Evolutionary conservation across 2,888 invertebrate species (phyloP).

Genomic region (Charanyca ferruginea): DNA sequence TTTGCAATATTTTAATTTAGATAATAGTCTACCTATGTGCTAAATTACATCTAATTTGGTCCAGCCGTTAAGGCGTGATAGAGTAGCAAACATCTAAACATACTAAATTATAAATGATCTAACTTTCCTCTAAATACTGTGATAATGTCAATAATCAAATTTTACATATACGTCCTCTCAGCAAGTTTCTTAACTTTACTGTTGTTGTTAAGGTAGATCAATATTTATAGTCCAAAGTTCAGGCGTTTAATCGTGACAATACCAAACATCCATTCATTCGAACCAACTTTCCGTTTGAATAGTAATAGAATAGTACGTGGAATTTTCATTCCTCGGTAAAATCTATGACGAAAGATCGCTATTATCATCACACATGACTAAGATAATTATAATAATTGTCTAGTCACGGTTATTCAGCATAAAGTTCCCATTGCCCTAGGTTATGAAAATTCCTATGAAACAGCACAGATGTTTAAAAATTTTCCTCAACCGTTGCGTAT

Average conservation of each 20-base stretch:
- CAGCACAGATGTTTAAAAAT: not conserved
- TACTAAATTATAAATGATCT: no score
- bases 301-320: not conserved
- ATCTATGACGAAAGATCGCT: conserved; percentile 12
- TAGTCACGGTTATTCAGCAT: conserved; percentile 26
- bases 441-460: conserved; percentile 28
- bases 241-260: no score
- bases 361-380: conserved; percentile 20
- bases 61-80: not conserved
- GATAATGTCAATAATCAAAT: no score
- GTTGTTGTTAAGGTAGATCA: no score
- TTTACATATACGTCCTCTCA: no score
- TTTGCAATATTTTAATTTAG: no score
- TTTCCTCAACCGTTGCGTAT: conserved; percentile 7
- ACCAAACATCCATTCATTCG: no score
- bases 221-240: no score
- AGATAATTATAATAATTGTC: conserved; percentile 17
- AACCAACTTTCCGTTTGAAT: no score
- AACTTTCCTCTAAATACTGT: not conserved
- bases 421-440: conserved; percentile 34
- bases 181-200: no score
- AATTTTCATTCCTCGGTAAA: conserved; percentile 3
- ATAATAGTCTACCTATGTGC: no score
- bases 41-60: no score
- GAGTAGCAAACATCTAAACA: not conserved